Percentiles rank a stretch among this genome's conserved stretches.
Evolutionary conservation across 2,888 invertebrate species (phyloP).

Genomic region (Harpagoxenus sublaevis): DNA sequence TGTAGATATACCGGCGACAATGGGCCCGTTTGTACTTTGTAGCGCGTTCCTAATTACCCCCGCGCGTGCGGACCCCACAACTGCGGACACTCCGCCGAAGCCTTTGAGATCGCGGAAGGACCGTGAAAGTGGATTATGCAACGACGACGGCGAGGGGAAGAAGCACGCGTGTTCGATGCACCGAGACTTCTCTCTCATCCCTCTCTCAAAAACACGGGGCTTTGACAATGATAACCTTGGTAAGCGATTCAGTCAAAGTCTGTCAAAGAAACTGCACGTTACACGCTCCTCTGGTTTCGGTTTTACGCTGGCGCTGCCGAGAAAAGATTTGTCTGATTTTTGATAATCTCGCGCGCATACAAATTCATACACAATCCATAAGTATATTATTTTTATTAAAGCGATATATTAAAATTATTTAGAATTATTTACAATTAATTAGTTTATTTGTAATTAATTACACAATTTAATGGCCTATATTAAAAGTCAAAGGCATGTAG

Average conservation of each 20-base stretch:
- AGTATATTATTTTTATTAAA: neutral
- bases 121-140: constrained; percentile 67
- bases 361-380: neutral
- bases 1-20: constrained; percentile 63
- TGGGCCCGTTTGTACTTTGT: constrained; percentile 79
- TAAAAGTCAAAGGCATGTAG: no score
- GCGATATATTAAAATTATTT: neutral
- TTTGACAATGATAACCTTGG: constrained; percentile 57
- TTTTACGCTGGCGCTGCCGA: neutral
- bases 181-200: constrained; percentile 3
- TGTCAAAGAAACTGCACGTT: constrained; percentile 9
- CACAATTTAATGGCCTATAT: neutral
- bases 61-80: constrained; percentile 65
- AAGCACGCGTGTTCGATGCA: constrained; percentile 51
- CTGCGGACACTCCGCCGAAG: constrained; percentile 62
- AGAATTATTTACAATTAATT: neutral
- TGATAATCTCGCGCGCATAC: neutral
- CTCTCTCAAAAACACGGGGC: constrained; percentile 43
- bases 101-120: constrained; percentile 63
- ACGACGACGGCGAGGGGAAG: constrained; percentile 50
- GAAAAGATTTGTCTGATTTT: constrained; percentile 11
- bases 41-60: constrained; percentile 80
- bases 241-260: constrained; percentile 55
- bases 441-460: neutral
- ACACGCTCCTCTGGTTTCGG: constrained; percentile 22